A percentile compares a stretch with the other conserved stretches of the same genome.
Conservation (phyloP, 2,888 invertebrate species). For the Tridacna gigas region DNA sequence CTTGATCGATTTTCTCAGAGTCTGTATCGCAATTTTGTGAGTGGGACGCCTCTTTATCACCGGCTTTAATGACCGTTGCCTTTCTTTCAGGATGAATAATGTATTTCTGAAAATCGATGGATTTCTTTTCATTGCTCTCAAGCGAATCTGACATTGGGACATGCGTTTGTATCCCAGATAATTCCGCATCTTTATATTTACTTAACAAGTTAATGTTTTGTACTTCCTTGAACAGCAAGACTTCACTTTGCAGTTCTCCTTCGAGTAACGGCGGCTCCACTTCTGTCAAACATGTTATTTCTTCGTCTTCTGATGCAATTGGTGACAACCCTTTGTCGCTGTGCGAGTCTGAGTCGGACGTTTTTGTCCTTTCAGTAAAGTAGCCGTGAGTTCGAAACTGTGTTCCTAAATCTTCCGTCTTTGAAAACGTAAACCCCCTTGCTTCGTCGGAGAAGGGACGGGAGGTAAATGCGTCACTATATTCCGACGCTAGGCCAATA, state of each 20-base stretch:
- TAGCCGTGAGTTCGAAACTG: conserved; percentile 61
- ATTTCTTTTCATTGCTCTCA: conserved; percentile 7
- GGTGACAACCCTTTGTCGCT: conserved; percentile 58
- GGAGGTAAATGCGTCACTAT: conserved; percentile 62
- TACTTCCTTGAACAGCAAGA: neutral
- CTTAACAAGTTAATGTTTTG: neutral
- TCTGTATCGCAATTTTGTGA: conserved; percentile 35
- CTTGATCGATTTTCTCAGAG: conserved; percentile 38
- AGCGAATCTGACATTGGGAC: neutral
- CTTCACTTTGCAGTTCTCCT: neutral
- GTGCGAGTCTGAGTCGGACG: conserved; percentile 54
- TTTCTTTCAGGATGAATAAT: conserved; percentile 58
- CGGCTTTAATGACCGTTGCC: conserved; percentile 1
- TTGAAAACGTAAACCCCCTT: conserved; percentile 65
- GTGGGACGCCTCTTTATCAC: neutral
- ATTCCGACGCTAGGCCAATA: conserved; percentile 63
- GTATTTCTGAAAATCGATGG: conserved; percentile 63
- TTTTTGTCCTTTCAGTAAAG: conserved; percentile 63
- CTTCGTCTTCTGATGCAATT: conserved; percentile 61
- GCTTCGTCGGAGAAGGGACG: conserved; percentile 60
- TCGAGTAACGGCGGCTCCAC: neutral
- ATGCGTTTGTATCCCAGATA: neutral
- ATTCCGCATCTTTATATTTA: conserved; percentile 16
- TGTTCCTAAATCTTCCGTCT: conserved; percentile 66
- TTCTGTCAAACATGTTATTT: conserved; percentile 16